A percentile compares a stretch with the other conserved stretches of the same genome.
These are phyloP conservation scores for Rhinoptilus africanus DNA, from an alignment of 2,113 vertebrate genomes.

Conservation along the genomic window DNA sequence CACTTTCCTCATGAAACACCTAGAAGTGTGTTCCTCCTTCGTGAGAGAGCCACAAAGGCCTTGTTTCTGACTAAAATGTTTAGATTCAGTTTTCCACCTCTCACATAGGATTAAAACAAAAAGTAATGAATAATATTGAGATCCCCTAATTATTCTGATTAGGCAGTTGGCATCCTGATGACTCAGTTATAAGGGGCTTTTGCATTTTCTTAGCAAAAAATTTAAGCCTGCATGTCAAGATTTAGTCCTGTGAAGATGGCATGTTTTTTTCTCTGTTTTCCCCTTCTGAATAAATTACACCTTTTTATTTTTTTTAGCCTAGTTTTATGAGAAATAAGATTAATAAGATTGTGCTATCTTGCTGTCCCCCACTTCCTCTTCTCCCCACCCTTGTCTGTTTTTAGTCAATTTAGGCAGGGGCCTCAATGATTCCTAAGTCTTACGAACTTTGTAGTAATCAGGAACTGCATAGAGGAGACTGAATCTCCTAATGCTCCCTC, in stretches of 20 bases:
- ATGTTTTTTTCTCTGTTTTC: not conserved
- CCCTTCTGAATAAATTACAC: not conserved
- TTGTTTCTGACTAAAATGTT: not conserved
- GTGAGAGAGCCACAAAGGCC: not conserved
- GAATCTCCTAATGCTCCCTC: not conserved
- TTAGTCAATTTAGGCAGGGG: not conserved
- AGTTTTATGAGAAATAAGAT: not conserved
- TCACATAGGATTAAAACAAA: not conserved
- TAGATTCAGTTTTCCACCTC: not conserved
- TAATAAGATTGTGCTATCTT: not conserved
- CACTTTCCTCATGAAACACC: not conserved
- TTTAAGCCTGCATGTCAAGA: not conserved
- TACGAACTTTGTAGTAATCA: not conserved
- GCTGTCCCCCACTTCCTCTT: not conserved
- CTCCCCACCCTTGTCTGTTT: not conserved
- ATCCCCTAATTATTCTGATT: not conserved
- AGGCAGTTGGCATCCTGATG: not conserved
- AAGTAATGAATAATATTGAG: not conserved
- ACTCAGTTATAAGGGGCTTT: not conserved
- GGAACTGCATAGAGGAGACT: not conserved
- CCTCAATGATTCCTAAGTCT: not conserved
- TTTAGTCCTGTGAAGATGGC: not conserved
- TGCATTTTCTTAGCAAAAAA: not conserved
- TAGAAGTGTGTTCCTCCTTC: not conserved
- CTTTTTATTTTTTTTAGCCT: not conserved